Base-by-base conservation (phyloP, 2,113 vertebrate species). In the Agapornis roseicollis region DNA sequence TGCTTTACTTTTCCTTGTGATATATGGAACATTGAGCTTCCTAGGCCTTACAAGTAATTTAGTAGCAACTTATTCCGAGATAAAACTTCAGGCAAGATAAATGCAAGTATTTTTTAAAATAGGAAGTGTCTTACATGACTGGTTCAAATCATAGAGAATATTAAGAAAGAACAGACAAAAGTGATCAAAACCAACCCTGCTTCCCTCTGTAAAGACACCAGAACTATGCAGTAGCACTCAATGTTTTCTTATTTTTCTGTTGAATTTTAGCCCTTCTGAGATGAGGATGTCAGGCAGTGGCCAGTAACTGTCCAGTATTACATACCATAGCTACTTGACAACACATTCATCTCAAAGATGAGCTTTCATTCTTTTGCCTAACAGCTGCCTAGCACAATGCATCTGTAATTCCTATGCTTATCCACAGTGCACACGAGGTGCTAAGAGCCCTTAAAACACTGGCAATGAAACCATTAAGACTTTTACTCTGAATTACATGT, bases 151-250 rank as follows among this genome's bases (percentile, higher is more conserved):
- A 35, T 2, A 47, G 20, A 63, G 13, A 52, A 22, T 47, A 66
- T 31, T 46, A 81, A 10, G 7, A 42, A 60, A 63, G 7, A 61
- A 44, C 23, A 47, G 20, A 35, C 8, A 50, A 74, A 53, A 47
- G 33, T 6, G 2, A 80, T 31, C 4, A 60, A 65, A 76, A 18
- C 0, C 10, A 37, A 0, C 3, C 1, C 20, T 20, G 5, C 8
- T 73, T 14, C 7, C 3, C 7, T 66, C 85, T 42, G 4, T 25
- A 63, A 68, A 88, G 31, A 13, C 41, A 53, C 14, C 14, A 8
- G 13, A 80, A 39, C 9, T 33, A 20, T 7, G 4, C 29, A 64
- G 35, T 33, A 64, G 35, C 27, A 35, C 4, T 46, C 63, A 42
- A 4, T 2, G 13, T 17, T 71, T 72, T 6, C 28, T 41, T 37